Percentiles rank a stretch among this genome's conserved stretches.
Conservation (phyloP, 2,888 invertebrate species). For the Nemurella pictetii region DNA sequence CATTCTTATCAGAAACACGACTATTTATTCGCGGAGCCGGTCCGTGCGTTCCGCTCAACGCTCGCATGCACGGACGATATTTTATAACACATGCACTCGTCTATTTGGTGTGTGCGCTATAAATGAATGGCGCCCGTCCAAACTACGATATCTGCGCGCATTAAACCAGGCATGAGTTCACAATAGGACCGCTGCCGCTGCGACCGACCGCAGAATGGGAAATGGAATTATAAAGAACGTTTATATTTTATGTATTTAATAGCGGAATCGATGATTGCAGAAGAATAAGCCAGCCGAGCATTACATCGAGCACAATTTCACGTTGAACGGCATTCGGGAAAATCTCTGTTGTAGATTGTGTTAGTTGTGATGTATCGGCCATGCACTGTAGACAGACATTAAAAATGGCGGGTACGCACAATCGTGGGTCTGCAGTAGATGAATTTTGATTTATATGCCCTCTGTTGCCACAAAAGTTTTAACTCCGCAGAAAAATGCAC, state of each 20-base stretch:
- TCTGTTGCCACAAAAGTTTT: background rate
- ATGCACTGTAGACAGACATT: too few relatives aligned
- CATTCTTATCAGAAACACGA: background rate
- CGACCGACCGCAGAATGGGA: background rate
- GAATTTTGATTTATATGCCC: background rate
- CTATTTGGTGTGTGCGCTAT: background rate
- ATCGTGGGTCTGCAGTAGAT: background rate
- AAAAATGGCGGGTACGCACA: background rate
- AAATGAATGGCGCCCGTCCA: conserved; percentile 14
- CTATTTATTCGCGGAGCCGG: background rate
- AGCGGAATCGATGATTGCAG: background rate
- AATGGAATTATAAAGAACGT: background rate
- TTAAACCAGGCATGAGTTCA: background rate
- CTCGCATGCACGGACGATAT: background rate
- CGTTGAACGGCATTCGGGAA: background rate
- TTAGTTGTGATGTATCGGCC: background rate
- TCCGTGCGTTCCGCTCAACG: background rate
- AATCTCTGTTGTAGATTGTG: background rate
- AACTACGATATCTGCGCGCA: background rate
- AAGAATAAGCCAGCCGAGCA: background rate
- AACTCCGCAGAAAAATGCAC: background rate
- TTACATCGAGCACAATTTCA: background rate
- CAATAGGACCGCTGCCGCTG: background rate
- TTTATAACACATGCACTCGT: background rate
- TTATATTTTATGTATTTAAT: background rate